Evolutionary conservation across 2,797 vertebrate species (phyloP).

Genomic region (Fistularia tabacaria): DNA sequence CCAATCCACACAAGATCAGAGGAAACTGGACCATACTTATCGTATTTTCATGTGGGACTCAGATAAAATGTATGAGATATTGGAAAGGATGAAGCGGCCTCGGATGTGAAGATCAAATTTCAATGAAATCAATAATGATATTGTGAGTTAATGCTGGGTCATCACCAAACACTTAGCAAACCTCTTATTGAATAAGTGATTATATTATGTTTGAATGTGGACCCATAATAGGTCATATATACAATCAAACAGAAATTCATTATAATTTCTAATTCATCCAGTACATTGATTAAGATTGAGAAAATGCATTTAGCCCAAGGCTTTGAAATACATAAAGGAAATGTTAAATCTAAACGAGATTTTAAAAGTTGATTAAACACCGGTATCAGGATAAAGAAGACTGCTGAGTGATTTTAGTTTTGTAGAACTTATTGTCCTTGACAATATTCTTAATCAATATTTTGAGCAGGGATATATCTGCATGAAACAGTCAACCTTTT

Average conservation of each 20-base stretch:
- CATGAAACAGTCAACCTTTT: constrained; percentile 16
- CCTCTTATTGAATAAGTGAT: too few relatives aligned
- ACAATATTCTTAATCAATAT: constrained; percentile 19
- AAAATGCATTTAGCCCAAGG: background rate
- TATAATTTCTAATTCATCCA: too few relatives aligned
- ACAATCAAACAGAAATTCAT: too few relatives aligned
- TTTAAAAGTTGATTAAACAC: constrained; percentile 5
- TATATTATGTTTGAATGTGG: too few relatives aligned
- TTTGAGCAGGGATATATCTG: constrained; percentile 1
- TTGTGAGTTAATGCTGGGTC: too few relatives aligned
- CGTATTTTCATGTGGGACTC: too few relatives aligned
- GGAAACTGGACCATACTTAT: constrained; percentile 1
- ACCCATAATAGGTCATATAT: too few relatives aligned
- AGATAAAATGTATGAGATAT: too few relatives aligned
- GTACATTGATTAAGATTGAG: background rate
- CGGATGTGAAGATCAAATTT: too few relatives aligned
- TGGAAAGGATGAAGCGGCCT: too few relatives aligned
- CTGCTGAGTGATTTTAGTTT: constrained; percentile 1
- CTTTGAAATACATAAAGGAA: background rate
- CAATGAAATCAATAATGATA: too few relatives aligned
- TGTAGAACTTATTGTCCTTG: constrained; percentile 20
- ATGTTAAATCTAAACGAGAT: background rate
- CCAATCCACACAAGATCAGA: constrained; percentile 23
- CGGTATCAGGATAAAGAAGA: background rate
- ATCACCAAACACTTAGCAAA: too few relatives aligned